Evolutionary conservation across 2,888 invertebrate genomes (phyloP).

Genomic region (Agrotis puta): DNA sequence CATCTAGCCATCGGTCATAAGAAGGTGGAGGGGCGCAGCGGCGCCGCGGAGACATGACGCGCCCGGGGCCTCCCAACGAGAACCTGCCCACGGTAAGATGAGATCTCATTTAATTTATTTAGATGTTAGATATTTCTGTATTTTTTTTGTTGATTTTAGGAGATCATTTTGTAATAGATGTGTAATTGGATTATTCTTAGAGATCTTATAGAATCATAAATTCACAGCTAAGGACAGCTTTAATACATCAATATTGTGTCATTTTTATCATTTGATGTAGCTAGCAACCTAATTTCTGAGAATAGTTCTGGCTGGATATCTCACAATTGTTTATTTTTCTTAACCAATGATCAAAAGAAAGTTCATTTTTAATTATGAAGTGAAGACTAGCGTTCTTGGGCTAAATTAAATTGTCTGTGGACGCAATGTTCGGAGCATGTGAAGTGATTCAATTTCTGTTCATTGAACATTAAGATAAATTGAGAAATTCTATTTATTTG

Average conservation of each 20-base stretch:
- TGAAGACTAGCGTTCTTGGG: constrained; percentile 4
- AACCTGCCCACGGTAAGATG: constrained; percentile 92
- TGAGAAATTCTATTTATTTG: no score
- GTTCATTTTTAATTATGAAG: constrained; percentile 1
- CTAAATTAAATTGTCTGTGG: constrained; percentile 21
- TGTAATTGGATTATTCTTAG: not conserved
- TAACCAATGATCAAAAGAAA: constrained; percentile 34
- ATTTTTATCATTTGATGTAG: not conserved
- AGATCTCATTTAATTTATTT: not conserved
- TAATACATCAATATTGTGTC: constrained; percentile 15
- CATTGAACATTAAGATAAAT: not conserved
- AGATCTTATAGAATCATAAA: not conserved
- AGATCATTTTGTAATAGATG: not conserved
- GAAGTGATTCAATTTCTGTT: not conserved
- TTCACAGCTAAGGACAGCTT: not conserved
- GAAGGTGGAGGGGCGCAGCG: constrained; percentile 63
- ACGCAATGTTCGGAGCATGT: not conserved
- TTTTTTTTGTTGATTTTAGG: not conserved
- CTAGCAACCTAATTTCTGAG: not conserved
- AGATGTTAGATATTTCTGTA: not conserved
- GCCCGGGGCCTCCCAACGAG: constrained; percentile 93
- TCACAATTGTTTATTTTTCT: constrained; percentile 7
- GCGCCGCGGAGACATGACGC: constrained; percentile 80
- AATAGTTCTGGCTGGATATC: constrained; percentile 10
- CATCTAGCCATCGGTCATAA: constrained; percentile 50